Base-by-base conservation (phyloP, 1,140 invertebrate genomes). In the Trichogramma pretiosum region DNA sequence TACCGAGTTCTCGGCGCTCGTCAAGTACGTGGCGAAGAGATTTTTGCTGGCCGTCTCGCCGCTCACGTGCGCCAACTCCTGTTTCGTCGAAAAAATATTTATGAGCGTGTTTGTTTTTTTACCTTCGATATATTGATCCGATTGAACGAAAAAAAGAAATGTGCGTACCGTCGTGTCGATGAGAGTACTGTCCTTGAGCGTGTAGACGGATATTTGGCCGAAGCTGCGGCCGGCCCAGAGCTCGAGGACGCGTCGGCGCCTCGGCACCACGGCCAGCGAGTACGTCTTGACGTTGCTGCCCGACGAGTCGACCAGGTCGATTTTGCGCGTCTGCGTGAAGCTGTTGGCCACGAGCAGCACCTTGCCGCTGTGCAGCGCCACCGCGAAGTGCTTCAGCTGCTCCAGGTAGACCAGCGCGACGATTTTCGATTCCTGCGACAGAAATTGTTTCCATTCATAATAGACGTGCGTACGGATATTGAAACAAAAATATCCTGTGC, bases 221-320 rank as follows among this genome's bases (percentile, higher is more conserved):
- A 81, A 77, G 35, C 79, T 77, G 60, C 86, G 84, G 0, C 87
- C 87, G 47, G 82, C 81, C 87, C 87, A 89, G 7, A 72, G 51
- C 50, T 72, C 70, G 3, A 70, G 19, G 17, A 68, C 36, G 2
- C 66, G 55, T 17, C 67, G 60, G 40, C 64, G 67, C 9, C 58
- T 59, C 18, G 58, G 57, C 11, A 71, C 44, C 16, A 62, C 61
- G 11, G 66, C 59, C n/a, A 73, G 41, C 11, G 70, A 73, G 32
- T 67, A 70, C 2, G 66, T 67, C 48, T 64, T 71, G 0, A 70
- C 34, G 24, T 70, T 59, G 5, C 60, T 58, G 17, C 49, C 47
- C 36, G 53, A 39, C 32, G 33, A 10, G 35, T 53, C 23, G 22
- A 58, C 54, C 18, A 72, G 52, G 44, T 70, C 67, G 0, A 53